A percentile compares a stretch with the other conserved stretches of the same genome.
Evolutionary conservation across 2,113 vertebrate species (phyloP).

Genomic region (Colistium nudipinnis): DNA sequence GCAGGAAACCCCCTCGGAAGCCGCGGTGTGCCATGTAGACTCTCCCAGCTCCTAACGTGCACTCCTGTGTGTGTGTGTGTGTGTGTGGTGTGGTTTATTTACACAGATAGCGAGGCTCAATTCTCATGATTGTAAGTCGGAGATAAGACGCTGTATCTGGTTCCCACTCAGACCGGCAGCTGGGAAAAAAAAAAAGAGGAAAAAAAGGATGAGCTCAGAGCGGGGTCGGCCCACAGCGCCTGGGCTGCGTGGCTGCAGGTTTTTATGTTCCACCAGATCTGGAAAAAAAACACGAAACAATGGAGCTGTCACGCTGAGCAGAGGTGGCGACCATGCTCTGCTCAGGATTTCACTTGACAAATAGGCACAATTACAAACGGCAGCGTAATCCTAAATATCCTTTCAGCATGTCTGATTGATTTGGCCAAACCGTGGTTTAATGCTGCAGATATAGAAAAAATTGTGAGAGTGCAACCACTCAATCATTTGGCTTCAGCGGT

Average conservation of each 20-base stretch:
- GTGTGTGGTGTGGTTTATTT: conserved; percentile 56
- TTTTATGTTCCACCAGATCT: conserved; percentile 23
- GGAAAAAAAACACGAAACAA: conserved; percentile 4
- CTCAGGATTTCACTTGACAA: neutral
- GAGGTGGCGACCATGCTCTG: neutral
- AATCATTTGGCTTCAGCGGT: no score
- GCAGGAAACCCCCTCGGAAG: conserved; percentile 14
- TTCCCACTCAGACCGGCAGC: conserved; percentile 47
- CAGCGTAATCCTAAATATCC: neutral
- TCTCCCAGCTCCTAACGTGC: conserved; percentile 4
- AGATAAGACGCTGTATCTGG: conserved; percentile 58
- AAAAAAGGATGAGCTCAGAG: conserved; percentile 61
- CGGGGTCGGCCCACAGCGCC: neutral
- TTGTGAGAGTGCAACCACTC: no score
- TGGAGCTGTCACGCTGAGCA: neutral
- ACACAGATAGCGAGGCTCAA: conserved; percentile 46
- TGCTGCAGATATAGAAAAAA: no score
- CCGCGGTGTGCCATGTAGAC: conserved; percentile 5
- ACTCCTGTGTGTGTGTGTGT: conserved; percentile 13
- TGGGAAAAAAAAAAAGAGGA: no score
- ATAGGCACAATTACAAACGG: no score
- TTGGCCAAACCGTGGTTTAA: no score
- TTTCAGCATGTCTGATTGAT: neutral
- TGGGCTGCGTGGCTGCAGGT: conserved; percentile 27
- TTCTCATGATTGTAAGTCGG: conserved; percentile 60